A percentile compares a stretch with the other conserved stretches of the same genome.
phyloP scores from a whole-genome alignment of 2,888 invertebrate species.

The Lucinisca nassula region DNA sequence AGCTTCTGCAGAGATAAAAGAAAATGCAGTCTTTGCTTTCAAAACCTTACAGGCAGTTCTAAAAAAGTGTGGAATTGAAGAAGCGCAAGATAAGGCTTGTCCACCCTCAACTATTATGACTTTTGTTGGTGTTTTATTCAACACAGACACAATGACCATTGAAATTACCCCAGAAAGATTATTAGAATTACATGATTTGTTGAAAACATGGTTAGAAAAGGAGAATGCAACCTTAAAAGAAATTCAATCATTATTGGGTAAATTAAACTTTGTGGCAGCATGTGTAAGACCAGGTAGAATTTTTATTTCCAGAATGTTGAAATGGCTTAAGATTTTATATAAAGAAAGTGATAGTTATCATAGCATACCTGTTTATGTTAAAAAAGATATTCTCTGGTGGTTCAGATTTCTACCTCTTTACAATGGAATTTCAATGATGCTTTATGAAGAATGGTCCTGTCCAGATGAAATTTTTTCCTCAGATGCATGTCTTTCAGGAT shows the following conservation, averaged over 20 bases:
- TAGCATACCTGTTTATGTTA: constrained; percentile 9
- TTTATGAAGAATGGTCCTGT: constrained; percentile 1
- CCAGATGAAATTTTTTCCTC: neutral
- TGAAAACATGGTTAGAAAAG: neutral
- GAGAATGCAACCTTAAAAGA: no score
- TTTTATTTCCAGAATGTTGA: constrained; percentile 14
- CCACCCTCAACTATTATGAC: constrained; percentile 1
- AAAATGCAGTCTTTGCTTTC: neutral
- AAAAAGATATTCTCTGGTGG: constrained; percentile 31
- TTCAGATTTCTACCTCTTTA: constrained; percentile 11
- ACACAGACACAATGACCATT: constrained; percentile 8
- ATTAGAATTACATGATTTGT: neutral
- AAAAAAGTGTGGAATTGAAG: neutral
- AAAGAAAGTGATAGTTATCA: neutral
- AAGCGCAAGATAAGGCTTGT: neutral
- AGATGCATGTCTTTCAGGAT: constrained; percentile 29
- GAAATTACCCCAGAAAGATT: constrained; percentile 8
- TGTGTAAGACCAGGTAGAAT: constrained; percentile 15
- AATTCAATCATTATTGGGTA: constrained; percentile 24
- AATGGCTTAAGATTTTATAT: constrained; percentile 11
- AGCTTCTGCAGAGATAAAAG: neutral
- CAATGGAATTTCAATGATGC: constrained; percentile 22
- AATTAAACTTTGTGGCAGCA: constrained; percentile 12
- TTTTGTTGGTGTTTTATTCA: constrained; percentile 23
- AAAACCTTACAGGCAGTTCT: neutral